A percentile compares a stretch with the other conserved stretches of the same genome.
Conservation (phyloP, 2,888 invertebrate genomes). For the Aphrophora alni region DNA sequence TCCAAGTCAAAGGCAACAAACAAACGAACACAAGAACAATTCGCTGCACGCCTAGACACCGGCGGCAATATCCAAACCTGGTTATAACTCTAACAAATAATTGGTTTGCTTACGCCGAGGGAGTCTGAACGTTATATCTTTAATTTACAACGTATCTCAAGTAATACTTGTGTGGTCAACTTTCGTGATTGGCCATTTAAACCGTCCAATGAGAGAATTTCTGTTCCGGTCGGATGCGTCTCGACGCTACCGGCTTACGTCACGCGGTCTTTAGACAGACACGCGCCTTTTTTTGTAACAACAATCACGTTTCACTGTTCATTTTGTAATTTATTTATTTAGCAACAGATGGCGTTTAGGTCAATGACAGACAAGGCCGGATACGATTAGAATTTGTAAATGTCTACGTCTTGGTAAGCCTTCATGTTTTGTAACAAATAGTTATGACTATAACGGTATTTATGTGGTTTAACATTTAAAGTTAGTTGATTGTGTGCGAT, state of each 20-base stretch:
- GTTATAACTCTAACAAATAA: neutral
- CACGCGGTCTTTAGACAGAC: too few species aligned
- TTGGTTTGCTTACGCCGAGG: neutral
- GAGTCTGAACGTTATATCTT: neutral
- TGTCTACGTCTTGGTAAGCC: too few species aligned
- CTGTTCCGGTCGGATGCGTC: neutral
- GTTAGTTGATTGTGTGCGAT: too few species aligned
- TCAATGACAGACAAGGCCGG: neutral
- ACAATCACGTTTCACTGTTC: neutral
- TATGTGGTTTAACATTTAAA: too few species aligned
- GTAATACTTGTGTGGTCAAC: neutral
- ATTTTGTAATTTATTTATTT: neutral
- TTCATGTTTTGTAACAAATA: neutral
- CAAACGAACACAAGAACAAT: too few species aligned
- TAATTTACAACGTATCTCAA: neutral
- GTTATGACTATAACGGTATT: too few species aligned
- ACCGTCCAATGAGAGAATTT: neutral
- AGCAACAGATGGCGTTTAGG: neutral
- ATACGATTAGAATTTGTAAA: neutral
- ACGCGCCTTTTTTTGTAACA: neutral
- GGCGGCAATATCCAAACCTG: neutral
- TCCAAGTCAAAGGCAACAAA: too few species aligned
- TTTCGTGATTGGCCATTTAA: neutral
- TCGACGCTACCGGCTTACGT: neutral
- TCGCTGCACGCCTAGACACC: neutral